Evolutionary conservation across 2,888 invertebrate species (phyloP).

Genomic region (Anticlea derivata): DNA sequence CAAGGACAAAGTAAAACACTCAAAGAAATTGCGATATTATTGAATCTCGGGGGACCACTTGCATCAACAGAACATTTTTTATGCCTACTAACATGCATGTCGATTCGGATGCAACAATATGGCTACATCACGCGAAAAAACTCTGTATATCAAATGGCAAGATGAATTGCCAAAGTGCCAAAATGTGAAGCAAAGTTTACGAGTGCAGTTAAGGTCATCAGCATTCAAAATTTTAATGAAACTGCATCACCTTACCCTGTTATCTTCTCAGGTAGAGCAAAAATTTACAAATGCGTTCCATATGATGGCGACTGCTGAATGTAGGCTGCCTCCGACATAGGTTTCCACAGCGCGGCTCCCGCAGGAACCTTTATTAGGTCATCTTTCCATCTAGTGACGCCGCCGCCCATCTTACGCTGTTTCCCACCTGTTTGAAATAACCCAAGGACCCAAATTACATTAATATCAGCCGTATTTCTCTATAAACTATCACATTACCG

Average conservation of each 20-base stretch:
- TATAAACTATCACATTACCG: constrained; percentile 2
- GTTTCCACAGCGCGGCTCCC: too few relatives aligned
- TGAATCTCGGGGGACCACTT: neutral
- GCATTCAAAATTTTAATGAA: neutral
- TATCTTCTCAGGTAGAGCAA: neutral
- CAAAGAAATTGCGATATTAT: constrained; percentile 1
- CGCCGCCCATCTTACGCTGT: neutral
- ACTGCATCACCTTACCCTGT: constrained; percentile 4
- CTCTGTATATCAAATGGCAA: constrained; percentile 15
- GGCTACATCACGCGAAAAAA: constrained; percentile 6
- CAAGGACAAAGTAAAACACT: too few relatives aligned
- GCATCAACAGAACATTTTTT: constrained; percentile 1
- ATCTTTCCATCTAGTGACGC: too few relatives aligned
- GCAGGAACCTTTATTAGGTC: too few relatives aligned
- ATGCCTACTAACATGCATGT: constrained; percentile 9
- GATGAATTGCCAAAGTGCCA: constrained; percentile 17
- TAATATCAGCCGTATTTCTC: neutral
- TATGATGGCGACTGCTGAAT: too few relatives aligned
- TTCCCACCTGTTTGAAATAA: neutral
- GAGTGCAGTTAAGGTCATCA: constrained; percentile 18
- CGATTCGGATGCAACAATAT: constrained; percentile 12
- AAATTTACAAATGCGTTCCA: too few relatives aligned
- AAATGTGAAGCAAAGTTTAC: constrained; percentile 14
- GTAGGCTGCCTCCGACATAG: too few relatives aligned
- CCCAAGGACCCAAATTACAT: too few relatives aligned